Conservation (phyloP, 2,888 invertebrate genomes). For the Drosophila acutilabella region DNA sequence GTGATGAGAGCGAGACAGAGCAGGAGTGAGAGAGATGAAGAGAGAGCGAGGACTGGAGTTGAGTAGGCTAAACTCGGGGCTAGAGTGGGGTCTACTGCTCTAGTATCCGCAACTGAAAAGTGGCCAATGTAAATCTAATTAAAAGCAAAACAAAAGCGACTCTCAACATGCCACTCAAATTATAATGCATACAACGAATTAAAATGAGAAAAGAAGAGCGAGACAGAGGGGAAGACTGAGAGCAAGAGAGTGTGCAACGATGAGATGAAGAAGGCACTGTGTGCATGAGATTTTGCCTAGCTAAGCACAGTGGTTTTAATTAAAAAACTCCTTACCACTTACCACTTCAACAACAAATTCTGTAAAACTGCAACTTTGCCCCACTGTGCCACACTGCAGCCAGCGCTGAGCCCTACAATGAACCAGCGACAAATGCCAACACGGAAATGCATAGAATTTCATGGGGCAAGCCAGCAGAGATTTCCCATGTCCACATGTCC, state of each 20-base stretch:
- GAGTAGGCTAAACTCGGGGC: constrained; percentile 2
- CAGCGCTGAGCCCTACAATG: constrained; percentile 52
- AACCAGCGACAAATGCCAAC: constrained; percentile 78
- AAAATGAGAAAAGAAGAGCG: constrained; percentile 5
- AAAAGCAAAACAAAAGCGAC: constrained; percentile 81
- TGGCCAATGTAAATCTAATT: constrained; percentile 82
- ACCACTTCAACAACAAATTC: no score
- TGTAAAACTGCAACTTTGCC: neutral
- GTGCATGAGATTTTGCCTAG: constrained; percentile 7
- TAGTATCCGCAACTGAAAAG: constrained; percentile 74
- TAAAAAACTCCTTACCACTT: no score
- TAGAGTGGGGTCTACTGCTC: constrained; percentile 11
- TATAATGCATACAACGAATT: constrained; percentile 69
- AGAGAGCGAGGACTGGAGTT: neutral
- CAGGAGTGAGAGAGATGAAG: neutral
- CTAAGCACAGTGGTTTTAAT: constrained; percentile 21
- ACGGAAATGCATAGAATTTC: constrained; percentile 78
- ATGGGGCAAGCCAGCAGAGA: constrained; percentile 43
- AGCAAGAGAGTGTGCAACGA: neutral
- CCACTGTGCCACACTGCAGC: constrained; percentile 44
- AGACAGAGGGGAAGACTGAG: neutral
- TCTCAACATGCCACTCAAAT: constrained; percentile 80
- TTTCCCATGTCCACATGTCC: constrained; percentile 18
- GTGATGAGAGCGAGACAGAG: constrained; percentile 36
- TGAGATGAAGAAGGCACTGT: constrained; percentile 3